Evolutionary conservation across 2,888 invertebrate genomes (phyloP).

Genomic region (Andrena marginata): DNA sequence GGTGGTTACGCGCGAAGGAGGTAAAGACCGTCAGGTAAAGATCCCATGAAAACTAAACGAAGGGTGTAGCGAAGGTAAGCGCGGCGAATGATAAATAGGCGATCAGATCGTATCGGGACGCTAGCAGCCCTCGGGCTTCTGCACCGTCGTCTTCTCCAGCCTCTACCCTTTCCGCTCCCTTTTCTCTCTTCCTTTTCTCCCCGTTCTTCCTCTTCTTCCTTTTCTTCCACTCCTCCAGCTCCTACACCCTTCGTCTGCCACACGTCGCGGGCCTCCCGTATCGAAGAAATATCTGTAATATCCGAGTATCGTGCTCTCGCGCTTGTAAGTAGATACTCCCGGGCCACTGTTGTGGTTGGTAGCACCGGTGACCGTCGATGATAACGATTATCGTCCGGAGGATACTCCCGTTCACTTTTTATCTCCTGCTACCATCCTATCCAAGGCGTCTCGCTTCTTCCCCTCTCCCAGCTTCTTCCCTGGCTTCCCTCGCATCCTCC

Average conservation of each 20-base stretch:
- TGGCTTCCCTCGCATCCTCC: neutral
- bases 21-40: conserved; percentile 60
- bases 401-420: conserved; percentile 48
- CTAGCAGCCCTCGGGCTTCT: conserved; percentile 57
- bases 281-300: conserved; percentile 67
- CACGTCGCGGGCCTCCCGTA: conserved; percentile 38
- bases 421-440: conserved; percentile 34
- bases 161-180: conserved; percentile 34
- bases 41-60: conserved; percentile 62
- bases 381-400: conserved; percentile 66
- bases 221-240: conserved; percentile 4
- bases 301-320: conserved; percentile 45
- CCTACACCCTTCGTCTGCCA: conserved; percentile 25
- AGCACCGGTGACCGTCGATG: conserved; percentile 59
- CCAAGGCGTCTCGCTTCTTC: conserved; percentile 1
- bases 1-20: conserved; percentile 48
- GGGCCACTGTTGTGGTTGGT: conserved; percentile 50
- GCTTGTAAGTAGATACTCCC: conserved; percentile 47
- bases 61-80: conserved; percentile 60
- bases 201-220: neutral
- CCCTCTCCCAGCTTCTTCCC: neutral
- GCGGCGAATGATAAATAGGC: conserved; percentile 73
- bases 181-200: neutral
- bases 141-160: conserved; percentile 24
- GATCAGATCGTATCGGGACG: conserved; percentile 72